Conservation (phyloP, 1,140 invertebrate genomes). For the Mylabris phalerata region DNA sequence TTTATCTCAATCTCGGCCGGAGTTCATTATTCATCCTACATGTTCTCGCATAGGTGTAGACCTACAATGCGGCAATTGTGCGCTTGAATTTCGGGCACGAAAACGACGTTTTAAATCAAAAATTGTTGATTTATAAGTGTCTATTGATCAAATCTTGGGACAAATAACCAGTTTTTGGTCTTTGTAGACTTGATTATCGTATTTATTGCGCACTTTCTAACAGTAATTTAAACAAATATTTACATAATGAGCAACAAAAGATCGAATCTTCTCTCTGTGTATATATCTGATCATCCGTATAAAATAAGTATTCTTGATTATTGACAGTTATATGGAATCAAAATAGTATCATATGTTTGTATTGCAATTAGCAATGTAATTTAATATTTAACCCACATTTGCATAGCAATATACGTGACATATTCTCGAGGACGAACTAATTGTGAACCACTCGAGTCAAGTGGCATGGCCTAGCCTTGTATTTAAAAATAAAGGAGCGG, state of each 20-base stretch:
- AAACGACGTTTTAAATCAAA: too few species aligned
- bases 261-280: neutral
- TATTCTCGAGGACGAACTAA: constrained; percentile 13
- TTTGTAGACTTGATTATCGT: constrained; percentile 4
- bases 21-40: too few species aligned
- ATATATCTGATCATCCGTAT: neutral
- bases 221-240: constrained; percentile 11
- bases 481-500: constrained; percentile 5
- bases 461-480: constrained; percentile 6
- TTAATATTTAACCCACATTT: constrained; percentile 14
- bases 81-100: too few species aligned
- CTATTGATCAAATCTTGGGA: too few species aligned
- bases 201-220: constrained; percentile 7
- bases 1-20: constrained; percentile 5
- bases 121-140: too few species aligned
- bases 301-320: constrained; percentile 6
- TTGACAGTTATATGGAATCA: constrained; percentile 11
- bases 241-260: constrained; percentile 7
- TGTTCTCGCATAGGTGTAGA: too few species aligned
- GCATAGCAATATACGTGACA: constrained; percentile 13
- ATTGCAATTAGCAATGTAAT: constrained; percentile 16
- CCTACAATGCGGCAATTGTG: too few species aligned
- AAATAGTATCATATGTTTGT: constrained; percentile 10
- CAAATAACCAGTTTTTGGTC: too few species aligned
- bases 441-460: constrained; percentile 10